Percentiles rank a stretch among this genome's conserved stretches.
phyloP scores from a whole-genome alignment of 2,888 invertebrate species.

The Cordylochernes scorpioides region DNA sequence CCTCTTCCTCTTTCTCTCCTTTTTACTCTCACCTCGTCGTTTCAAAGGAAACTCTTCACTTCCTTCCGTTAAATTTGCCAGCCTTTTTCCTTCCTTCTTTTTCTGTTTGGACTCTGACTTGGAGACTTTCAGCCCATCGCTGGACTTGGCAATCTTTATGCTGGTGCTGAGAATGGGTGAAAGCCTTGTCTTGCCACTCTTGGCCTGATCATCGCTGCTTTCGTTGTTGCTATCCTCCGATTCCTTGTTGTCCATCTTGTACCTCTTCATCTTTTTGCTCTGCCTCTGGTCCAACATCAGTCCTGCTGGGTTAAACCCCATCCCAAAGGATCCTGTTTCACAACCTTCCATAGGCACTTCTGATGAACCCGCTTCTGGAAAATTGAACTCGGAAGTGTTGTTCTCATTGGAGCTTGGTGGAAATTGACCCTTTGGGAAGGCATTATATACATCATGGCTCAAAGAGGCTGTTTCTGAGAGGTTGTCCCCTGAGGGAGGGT shows the following conservation, averaged over 20 bases:
- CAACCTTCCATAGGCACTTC: conserved; percentile 17
- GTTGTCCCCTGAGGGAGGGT: conserved; percentile 4
- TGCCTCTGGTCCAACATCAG: conserved; percentile 4
- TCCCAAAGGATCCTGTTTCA: conserved; percentile 15
- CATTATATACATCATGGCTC: conserved; percentile 5
- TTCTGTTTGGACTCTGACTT: conserved; percentile 13
- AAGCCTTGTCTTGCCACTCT: conserved; percentile 4
- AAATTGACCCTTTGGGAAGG: conserved; percentile 10
- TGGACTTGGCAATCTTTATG: conserved; percentile 13
- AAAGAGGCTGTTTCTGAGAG: conserved; percentile 6
- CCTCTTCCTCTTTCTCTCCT: conserved; percentile 16
- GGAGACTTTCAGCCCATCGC: conserved; percentile 9
- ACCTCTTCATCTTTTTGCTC: conserved; percentile 11
- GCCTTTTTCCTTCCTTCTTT: conserved; percentile 11
- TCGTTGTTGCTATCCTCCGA: conserved; percentile 5
- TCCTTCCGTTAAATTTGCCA: conserved; percentile 5
- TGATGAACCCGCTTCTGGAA: conserved; percentile 4
- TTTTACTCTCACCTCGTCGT: conserved; percentile 15
- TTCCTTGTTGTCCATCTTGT: conserved; percentile 8
- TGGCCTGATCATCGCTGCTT: conserved; percentile 2
- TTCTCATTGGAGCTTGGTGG: conserved; percentile 5
- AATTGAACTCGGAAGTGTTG: conserved; percentile 5
- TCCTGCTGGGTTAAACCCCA: conserved; percentile 7
- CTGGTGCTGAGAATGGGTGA: conserved; percentile 10
- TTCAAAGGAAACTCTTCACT: conserved; percentile 9